These are phyloP conservation scores for Cassiopea andromeda DNA, from an alignment of 30 jellyfish, hydroid and myxozoan genomes.

Conservation along the genomic window DNA sequence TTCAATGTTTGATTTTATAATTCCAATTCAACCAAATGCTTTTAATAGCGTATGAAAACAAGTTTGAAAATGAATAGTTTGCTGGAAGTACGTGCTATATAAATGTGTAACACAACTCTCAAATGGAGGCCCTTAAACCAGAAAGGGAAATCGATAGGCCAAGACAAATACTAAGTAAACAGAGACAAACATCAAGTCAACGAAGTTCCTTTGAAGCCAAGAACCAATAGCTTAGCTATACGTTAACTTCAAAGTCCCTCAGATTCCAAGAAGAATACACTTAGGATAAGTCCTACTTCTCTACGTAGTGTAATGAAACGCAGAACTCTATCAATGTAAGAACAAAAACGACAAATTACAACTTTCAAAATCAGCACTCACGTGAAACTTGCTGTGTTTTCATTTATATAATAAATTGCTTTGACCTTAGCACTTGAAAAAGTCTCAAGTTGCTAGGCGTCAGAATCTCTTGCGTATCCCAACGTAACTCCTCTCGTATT, in stretches of 20 bases:
- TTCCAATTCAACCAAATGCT: too few relatives aligned
- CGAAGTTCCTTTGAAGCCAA: too few relatives aligned
- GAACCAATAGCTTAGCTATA: too few relatives aligned
- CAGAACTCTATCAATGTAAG: neutral
- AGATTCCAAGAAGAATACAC: neutral
- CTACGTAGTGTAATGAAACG: neutral
- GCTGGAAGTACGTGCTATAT: too few relatives aligned
- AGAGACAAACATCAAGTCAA: too few relatives aligned
- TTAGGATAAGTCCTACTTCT: neutral
- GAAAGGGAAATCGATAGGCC: too few relatives aligned
- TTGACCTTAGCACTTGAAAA: neutral
- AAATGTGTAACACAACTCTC: too few relatives aligned
- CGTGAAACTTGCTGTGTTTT: neutral
- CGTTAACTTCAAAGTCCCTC: neutral
- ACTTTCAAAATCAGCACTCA: neutral
- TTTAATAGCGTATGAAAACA: too few relatives aligned
- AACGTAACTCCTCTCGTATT: neutral
- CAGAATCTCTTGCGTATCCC: neutral
- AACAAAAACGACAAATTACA: neutral
- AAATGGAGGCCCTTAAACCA: too few relatives aligned
- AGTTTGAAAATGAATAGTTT: too few relatives aligned
- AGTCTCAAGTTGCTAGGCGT: neutral
- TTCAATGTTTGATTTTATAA: too few relatives aligned
- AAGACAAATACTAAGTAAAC: too few relatives aligned
- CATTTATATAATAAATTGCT: neutral